Evolutionary conservation across 2,888 invertebrate species (phyloP), one percentile per base, ranked within the genome.

Genomic region (Heteromyza rotundicornis): DNA sequence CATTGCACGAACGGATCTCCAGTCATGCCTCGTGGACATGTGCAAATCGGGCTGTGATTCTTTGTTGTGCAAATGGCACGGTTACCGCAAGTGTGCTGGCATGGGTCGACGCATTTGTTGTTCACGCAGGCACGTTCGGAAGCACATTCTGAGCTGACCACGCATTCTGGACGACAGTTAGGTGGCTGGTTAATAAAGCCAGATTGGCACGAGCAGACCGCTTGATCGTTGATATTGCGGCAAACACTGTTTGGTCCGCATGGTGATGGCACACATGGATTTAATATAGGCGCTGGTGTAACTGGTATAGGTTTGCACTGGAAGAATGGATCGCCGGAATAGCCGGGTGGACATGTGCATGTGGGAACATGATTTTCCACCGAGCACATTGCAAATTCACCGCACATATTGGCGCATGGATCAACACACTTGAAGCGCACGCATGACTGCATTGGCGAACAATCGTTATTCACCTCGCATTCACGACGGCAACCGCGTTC

Each of bases 191-290:
- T 93, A 54, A 90, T 86, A 73, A 91, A 93, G 70, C 89, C 90
- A 1, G 90, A 90, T 68, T 90, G 85, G 74, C 94, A 95, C 1
- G 93, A 92, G 79, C 95, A 95, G 0, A 92, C 93, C 0, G 93
- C 92, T 84, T 92, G 92, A 71, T 86, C 85, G 73, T 92, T 91
- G 7, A 91, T 88, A 72, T 89, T 89, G 73, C 92, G 87, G 67
- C 95, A 95, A 77, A 92, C 91, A 77, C 93, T 92, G 80, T 94
- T 93, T 1, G 93, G 92, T 55, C 95, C 95, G 80, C 95, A 95
- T 0, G 95, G 94, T 22, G 92, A 89, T 58, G 93, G 93, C 64
- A 88, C 87, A 74, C 95, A 95, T 7, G 93, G 93, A 76, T 93
- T 90, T 62, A 86, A 71, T 35, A 85, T 82, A 51, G 86, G 85